A percentile compares a stretch with the other conserved stretches of the same genome.
phyloP scores from a whole-genome alignment of 2,797 vertebrate genomes.

The Argya squamiceps region DNA sequence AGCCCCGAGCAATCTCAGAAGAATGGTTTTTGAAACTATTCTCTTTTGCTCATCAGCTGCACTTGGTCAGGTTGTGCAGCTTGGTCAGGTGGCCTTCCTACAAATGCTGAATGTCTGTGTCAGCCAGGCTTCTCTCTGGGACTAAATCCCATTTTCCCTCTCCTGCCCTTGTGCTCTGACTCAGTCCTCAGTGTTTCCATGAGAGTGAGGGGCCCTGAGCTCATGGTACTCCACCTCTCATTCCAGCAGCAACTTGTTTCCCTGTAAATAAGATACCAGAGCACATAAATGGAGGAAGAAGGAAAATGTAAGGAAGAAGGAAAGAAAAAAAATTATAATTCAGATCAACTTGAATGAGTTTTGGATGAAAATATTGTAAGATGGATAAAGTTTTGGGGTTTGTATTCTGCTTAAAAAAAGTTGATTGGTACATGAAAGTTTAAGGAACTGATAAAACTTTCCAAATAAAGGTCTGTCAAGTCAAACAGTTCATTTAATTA shows the following conservation, averaged over 20 bases:
- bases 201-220: not conserved
- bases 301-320: not conserved
- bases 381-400: not conserved
- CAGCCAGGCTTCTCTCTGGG: not conserved
- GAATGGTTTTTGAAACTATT: not conserved
- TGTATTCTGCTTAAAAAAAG: not conserved
- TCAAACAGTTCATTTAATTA: not conserved
- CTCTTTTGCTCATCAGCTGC: not conserved
- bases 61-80: not conserved
- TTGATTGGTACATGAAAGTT: not conserved
- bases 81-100: not conserved
- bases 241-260: not conserved
- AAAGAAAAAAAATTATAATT: not conserved
- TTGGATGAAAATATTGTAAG: not conserved
- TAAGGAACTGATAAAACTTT: not conserved
- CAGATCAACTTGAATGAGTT: not conserved
- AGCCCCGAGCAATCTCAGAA: not conserved
- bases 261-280: not conserved
- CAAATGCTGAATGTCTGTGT: not conserved
- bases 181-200: not conserved
- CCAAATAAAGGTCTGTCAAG: not conserved
- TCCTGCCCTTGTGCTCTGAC: not conserved
- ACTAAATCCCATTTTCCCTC: not conserved
- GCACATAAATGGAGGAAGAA: not conserved
- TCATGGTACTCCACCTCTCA: not conserved